Percentiles rank a stretch among this genome's conserved stretches.
Evolutionary conservation across 2,113 vertebrate species (phyloP).

Genomic region (Laticauda colubrina): DNA sequence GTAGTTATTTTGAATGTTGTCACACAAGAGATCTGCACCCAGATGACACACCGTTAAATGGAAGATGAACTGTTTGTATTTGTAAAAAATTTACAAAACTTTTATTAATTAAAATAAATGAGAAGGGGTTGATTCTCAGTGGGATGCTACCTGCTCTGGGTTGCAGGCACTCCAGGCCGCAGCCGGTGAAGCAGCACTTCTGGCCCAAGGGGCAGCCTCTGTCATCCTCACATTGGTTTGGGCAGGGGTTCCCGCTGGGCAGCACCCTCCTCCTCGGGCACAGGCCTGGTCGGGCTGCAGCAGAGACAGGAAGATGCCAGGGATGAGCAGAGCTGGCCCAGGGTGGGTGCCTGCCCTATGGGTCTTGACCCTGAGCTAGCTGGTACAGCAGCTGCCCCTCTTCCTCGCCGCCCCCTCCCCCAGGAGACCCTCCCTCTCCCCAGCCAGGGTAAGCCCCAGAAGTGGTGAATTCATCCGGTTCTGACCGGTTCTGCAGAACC

Average conservation of each 20-base stretch:
- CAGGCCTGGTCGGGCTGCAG: constrained; percentile 36
- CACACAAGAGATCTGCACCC: too few relatives aligned
- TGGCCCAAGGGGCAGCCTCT: background rate
- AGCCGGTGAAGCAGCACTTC: constrained; percentile 23
- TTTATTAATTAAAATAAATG: too few relatives aligned
- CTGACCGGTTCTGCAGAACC: too few relatives aligned
- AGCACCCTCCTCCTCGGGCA: constrained; percentile 23
- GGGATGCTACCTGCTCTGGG: background rate
- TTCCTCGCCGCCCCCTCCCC: too few relatives aligned
- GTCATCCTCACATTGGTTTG: background rate
- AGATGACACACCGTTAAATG: too few relatives aligned
- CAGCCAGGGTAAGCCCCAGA: too few relatives aligned
- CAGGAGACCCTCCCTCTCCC: background rate
- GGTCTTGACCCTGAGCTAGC: background rate
- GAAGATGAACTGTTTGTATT: too few relatives aligned
- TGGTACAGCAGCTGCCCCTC: background rate
- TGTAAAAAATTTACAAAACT: too few relatives aligned
- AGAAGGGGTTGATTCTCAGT: too few relatives aligned
- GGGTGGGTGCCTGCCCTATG: background rate
- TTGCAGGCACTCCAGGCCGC: background rate
- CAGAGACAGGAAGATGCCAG: background rate
- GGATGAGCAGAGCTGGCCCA: background rate
- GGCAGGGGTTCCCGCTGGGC: background rate
- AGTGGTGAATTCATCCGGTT: too few relatives aligned
- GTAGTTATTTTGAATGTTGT: too few relatives aligned